These are phyloP conservation scores for Antheraea mylitta DNA, from an alignment of 1,140 invertebrate genomes.

Conservation along the genomic window DNA sequence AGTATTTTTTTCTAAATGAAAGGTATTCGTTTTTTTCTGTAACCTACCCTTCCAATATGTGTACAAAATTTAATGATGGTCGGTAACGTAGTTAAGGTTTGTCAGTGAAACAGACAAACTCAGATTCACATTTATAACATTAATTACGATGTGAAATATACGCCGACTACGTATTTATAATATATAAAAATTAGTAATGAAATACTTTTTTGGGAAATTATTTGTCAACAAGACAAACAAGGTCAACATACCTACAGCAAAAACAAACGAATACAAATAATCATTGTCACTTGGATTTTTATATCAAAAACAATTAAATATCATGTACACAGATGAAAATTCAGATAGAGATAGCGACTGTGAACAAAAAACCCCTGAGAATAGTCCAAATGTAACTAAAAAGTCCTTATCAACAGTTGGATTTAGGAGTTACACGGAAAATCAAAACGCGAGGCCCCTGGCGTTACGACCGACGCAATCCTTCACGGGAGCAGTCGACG, in stretches of 20 bases:
- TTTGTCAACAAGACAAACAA: no score
- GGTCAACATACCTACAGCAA: conserved; percentile 3
- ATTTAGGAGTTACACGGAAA: conserved; percentile 57
- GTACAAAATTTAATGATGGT: no score
- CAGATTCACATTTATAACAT: no score
- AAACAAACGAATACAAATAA: conserved; percentile 37
- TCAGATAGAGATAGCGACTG: conserved; percentile 66
- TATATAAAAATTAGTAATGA: no score
- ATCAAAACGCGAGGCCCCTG: conserved; percentile 51
- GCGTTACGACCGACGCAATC: conserved; percentile 71
- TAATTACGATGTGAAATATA: no score
- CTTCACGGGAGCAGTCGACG: conserved; percentile 69
- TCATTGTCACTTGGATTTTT: conserved; percentile 32
- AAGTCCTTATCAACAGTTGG: conserved; percentile 67
- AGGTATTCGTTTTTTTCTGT: no score
- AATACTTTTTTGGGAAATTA: neutral
- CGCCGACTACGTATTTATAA: no score
- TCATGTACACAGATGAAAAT: conserved; percentile 62
- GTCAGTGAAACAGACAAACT: no score
- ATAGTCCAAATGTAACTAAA: conserved; percentile 58
- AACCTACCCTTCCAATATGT: no score
- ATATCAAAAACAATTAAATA: conserved; percentile 20
- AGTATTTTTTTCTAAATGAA: no score
- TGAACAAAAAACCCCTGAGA: conserved; percentile 50
- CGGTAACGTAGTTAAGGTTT: no score